Evolutionary conservation across 2,888 invertebrate species (phyloP).

Genomic region (Flabesymbios commensalis): DNA sequence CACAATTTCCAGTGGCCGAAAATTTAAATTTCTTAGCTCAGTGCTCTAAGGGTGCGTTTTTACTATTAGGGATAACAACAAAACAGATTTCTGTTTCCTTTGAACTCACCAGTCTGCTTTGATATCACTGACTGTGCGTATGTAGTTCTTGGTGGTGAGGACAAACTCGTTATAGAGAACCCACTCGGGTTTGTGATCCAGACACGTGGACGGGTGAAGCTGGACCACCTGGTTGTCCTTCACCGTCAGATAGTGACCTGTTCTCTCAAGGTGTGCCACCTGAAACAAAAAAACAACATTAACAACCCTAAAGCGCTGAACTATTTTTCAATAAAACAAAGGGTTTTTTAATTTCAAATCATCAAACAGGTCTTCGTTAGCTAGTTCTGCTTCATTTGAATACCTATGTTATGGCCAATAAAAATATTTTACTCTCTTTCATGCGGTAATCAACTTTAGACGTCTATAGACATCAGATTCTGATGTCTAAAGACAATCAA

Average conservation of each 20-base stretch:
- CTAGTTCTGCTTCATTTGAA: background rate
- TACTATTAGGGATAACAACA: too few species aligned
- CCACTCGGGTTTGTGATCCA: constrained; percentile 99
- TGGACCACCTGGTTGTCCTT: constrained; percentile 99
- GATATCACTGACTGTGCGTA: constrained; percentile 96
- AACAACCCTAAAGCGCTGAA: background rate
- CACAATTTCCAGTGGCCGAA: too few species aligned
- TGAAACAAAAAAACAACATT: constrained; percentile 33
- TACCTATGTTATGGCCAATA: background rate
- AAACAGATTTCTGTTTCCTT: too few species aligned
- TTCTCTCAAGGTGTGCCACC: constrained; percentile 95
- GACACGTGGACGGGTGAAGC: constrained; percentile 96
- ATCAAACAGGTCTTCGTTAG: background rate
- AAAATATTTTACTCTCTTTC: too few species aligned
- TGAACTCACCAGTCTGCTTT: constrained; percentile 80
- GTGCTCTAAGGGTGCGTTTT: too few species aligned
- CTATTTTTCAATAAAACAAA: too few species aligned
- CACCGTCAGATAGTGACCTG: constrained; percentile 97
- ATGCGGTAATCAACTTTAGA: too few species aligned
- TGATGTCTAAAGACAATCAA: background rate
- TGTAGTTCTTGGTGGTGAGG: constrained; percentile 98
- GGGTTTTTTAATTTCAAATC: too few species aligned
- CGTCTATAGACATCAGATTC: background rate
- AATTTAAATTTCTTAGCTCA: too few species aligned
- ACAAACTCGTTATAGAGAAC: constrained; percentile 99